phyloP scores from a whole-genome alignment of 2,797 vertebrate species.

The Sebastes trivittatus region DNA sequence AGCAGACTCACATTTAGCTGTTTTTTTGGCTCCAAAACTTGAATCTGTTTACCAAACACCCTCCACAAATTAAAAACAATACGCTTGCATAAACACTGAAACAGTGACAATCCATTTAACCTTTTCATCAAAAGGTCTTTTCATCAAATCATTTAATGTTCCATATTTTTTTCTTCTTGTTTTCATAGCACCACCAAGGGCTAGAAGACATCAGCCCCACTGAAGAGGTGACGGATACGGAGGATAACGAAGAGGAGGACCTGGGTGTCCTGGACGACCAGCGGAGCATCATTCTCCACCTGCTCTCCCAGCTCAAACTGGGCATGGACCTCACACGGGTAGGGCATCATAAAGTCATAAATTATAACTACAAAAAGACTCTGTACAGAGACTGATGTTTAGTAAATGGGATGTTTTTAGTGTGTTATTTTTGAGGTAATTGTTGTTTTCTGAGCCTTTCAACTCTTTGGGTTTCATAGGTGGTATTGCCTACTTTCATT shows the following conservation, averaged over 20 bases:
- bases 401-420: rapidly evolving
- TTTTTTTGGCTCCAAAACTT: background rate
- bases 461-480: conserved; percentile 70
- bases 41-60: background rate
- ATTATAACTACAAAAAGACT: background rate
- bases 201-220: conserved; percentile 85
- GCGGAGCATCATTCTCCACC: conserved; percentile 93
- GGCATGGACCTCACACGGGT: conserved; percentile 98
- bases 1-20: background rate
- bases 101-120: background rate
- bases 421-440: background rate
- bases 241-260: conserved; percentile 92
- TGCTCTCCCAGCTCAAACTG: conserved; percentile 96
- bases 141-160: background rate
- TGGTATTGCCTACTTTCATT: conserved; percentile 95
- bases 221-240: conserved; percentile 91
- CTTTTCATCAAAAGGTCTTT: background rate
- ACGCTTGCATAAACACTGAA: background rate
- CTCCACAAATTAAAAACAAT: background rate
- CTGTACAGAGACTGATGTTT: background rate
- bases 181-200: conserved; percentile 69
- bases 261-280: conserved; percentile 94
- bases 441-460: background rate
- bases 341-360: conserved; percentile 25
- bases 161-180: background rate